These are phyloP conservation scores for Lagopus leucura DNA, from an alignment of 2,113 vertebrate genomes.

Conservation along the genomic window DNA sequence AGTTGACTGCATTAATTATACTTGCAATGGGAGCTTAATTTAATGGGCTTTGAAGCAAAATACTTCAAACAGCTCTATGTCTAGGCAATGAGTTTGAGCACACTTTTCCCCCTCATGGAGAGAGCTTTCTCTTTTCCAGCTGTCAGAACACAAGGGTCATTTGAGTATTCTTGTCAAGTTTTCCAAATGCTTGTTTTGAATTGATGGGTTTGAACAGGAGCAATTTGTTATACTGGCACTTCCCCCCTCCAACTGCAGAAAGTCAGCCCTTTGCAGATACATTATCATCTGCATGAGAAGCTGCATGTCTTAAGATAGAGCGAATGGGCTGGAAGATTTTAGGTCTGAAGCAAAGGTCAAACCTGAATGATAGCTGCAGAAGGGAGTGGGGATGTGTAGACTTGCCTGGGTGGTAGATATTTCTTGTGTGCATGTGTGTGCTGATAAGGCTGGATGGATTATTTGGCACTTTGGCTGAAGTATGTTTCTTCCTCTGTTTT, in stretches of 20 bases:
- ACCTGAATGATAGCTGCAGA: slow-evolving; percentile 44
- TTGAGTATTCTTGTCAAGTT: slow-evolving; percentile 69
- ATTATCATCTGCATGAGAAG: slow-evolving; percentile 49
- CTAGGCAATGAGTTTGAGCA: background rate
- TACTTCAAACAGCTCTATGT: background rate
- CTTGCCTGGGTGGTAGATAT: slow-evolving; percentile 43
- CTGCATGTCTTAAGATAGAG: slow-evolving; percentile 23
- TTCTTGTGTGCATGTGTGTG: slow-evolving; percentile 2
- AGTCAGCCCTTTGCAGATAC: slow-evolving; percentile 53
- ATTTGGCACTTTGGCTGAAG: background rate
- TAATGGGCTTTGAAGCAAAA: slow-evolving; percentile 4
- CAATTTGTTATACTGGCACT: slow-evolving; percentile 70
- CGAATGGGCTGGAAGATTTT: slow-evolving; percentile 46
- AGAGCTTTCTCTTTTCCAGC: slow-evolving; percentile 49
- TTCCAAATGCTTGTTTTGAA: slow-evolving; percentile 76
- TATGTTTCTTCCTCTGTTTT: background rate
- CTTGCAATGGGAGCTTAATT: background rate
- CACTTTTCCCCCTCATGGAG: background rate
- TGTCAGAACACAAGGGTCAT: slow-evolving; percentile 49
- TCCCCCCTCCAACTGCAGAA: slow-evolving; percentile 26
- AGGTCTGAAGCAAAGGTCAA: slow-evolving; percentile 58
- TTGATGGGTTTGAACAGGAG: slow-evolving; percentile 66
- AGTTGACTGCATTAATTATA: background rate
- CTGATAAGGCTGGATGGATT: slow-evolving; percentile 28
- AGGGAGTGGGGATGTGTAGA: background rate